These are phyloP conservation scores for Elanus axillaris DNA, from an alignment of 2,113 vertebrate species.

Conservation along the genomic window DNA sequence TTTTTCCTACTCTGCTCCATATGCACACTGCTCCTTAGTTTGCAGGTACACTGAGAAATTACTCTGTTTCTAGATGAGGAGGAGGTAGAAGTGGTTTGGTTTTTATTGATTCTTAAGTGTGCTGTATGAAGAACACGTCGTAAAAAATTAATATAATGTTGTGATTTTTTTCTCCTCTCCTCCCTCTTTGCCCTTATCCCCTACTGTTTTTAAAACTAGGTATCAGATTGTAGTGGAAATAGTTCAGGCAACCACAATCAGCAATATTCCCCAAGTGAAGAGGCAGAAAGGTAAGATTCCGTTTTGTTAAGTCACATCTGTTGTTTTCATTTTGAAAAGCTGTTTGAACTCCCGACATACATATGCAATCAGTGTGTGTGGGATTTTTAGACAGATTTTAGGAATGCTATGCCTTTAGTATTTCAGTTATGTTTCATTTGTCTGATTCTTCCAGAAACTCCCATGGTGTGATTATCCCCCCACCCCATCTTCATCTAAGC, in stretches of 20 bases:
- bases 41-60: not conserved
- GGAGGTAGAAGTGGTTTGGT: not conserved
- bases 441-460: not conserved
- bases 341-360: not conserved
- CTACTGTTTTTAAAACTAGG: constrained; percentile 71
- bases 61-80: not conserved
- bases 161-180: not conserved
- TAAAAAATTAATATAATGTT: not conserved
- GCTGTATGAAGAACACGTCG: not conserved
- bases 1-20: not conserved
- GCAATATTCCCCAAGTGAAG: constrained; percentile 95
- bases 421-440: not conserved
- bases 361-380: not conserved
- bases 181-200: not conserved
- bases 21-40: not conserved
- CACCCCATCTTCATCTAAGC: not conserved
- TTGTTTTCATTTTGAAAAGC: constrained; percentile 22
- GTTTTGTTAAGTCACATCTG: constrained; percentile 20
- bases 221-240: constrained; percentile 99
- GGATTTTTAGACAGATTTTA: not conserved
- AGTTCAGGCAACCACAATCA: constrained; percentile 96
- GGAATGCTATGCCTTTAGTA: not conserved
- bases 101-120: not conserved
- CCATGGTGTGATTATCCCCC: not conserved
- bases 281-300: constrained; percentile 90